Base-by-base conservation (phyloP, 2,113 vertebrate genomes). In the Aspiorhynchus laticeps region DNA sequence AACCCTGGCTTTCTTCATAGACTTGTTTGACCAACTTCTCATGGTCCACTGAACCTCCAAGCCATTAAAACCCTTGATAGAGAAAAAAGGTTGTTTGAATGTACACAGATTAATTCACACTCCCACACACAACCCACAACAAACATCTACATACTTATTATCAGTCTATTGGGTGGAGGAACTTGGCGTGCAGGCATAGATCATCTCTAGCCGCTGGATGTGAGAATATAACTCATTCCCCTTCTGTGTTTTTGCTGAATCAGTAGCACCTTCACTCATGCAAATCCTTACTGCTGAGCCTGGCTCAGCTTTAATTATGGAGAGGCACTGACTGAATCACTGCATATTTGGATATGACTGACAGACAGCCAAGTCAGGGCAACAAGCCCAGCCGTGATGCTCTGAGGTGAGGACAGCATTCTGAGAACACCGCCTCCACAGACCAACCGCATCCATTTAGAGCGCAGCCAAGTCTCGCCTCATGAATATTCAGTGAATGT, bases 401-500 rank as follows among this genome's bases (percentile, higher is more conserved):
- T 88, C 63, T 46, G 21, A 41, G 80, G 82, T 78, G 82, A 46
- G 76, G 77, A 26, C 51, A 36, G 56, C 43, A 15, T 71, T 53
- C 80, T 9, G 75, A 86, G 8, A 24, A 81, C n/a, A 56, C 85
- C 76, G 43, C 90, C 87, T 78, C 86, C 14, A 31, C 31, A 53
- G 83, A 80, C 59, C 73, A 38, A 65, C 71, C 61, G 28, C 38
- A 81, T 88, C 83, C 74, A 91, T 94, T 91, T 89, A 90, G 75
- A 94, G 53, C 78, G 84, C 36, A 1, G 73, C 84, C 87, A 90
- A 90, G 87, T 51, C 88, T 87, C 14, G 31, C 1, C 3, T 89
- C 84, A 90, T 95, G 93, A 93, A 95, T 94, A 94, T 94, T 93
- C 93, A 94, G 90, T 69, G 74, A 69, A 86, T 91, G 91, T 93